phyloP scores from a whole-genome alignment of 2,888 invertebrate species.

The Monochamus alternatus region DNA sequence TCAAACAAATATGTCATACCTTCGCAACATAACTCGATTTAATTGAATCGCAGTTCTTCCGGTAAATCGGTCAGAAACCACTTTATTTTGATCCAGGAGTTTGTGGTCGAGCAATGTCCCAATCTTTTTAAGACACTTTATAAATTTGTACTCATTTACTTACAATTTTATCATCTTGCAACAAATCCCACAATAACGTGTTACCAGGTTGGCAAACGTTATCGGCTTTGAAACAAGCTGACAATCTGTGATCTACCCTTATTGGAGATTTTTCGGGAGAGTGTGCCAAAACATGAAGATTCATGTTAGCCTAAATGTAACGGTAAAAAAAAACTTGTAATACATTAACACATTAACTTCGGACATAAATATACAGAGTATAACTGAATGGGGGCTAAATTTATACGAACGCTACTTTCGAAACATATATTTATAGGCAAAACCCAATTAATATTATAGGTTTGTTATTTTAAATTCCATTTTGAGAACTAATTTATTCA shows the following conservation, averaged over 20 bases:
- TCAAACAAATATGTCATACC: too few relatives aligned
- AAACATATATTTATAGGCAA: too few relatives aligned
- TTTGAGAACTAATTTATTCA: too few relatives aligned
- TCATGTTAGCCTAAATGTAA: conserved; percentile 53
- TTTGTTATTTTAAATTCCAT: too few relatives aligned
- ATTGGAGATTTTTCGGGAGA: conserved; percentile 62
- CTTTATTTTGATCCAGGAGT: too few relatives aligned
- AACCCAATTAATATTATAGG: too few relatives aligned
- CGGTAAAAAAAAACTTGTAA: background rate
- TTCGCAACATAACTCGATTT: too few relatives aligned
- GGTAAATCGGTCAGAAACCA: too few relatives aligned
- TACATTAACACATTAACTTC: background rate
- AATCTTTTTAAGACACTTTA: too few relatives aligned
- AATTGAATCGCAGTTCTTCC: too few relatives aligned
- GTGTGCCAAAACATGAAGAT: conserved; percentile 66
- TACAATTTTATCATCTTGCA: conserved; percentile 93
- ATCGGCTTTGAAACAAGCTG: conserved; percentile 70
- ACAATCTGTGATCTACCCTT: conserved; percentile 67
- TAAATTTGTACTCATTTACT: conserved; percentile 65
- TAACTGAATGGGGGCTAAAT: background rate
- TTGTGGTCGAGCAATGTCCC: too few relatives aligned
- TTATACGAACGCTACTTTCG: too few relatives aligned
- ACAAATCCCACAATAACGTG: conserved; percentile 93
- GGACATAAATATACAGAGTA: background rate
- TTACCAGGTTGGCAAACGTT: conserved; percentile 92